Evolutionary conservation across 2,113 vertebrate species (phyloP).

Genomic region (Stegostoma tigrinum): DNA sequence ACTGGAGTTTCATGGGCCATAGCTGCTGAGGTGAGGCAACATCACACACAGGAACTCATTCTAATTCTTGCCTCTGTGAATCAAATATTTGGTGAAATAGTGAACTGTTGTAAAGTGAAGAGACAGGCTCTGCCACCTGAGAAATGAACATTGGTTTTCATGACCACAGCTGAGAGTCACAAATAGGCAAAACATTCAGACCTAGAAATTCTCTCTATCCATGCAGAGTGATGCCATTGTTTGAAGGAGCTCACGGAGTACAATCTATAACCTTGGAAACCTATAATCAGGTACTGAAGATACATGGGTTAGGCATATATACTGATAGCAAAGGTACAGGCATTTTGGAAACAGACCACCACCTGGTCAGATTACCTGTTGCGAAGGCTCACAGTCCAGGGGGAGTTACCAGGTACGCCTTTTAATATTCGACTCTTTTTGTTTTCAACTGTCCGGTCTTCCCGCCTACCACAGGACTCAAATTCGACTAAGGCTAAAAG

Average conservation of each 20-base stretch:
- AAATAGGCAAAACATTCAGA: neutral
- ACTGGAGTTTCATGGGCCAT: neutral
- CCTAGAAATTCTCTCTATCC: neutral
- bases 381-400: constrained; percentile 91
- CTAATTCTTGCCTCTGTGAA: neutral
- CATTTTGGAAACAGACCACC: too few relatives aligned
- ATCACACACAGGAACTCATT: neutral
- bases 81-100: neutral
- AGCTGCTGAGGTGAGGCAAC: neutral
- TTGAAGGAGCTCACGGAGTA: neutral
- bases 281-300: too few relatives aligned
- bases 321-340: too few relatives aligned
- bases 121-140: neutral
- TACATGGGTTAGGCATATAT: too few relatives aligned
- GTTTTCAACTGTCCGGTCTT: constrained; percentile 44
- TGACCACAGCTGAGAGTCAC: neutral
- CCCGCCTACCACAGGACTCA: constrained; percentile 75
- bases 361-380: constrained; percentile 63
- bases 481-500: constrained; percentile 64
- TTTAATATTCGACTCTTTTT: constrained; percentile 61
- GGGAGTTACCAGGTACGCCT: constrained; percentile 79
- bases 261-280: neutral
- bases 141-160: neutral
- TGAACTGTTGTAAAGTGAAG: neutral
- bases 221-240: neutral